Percentiles rank a stretch among this genome's conserved stretches.
These are phyloP conservation scores for Camponotus fellah DNA, from an alignment of 2,888 invertebrate genomes.

Conservation along the genomic window DNA sequence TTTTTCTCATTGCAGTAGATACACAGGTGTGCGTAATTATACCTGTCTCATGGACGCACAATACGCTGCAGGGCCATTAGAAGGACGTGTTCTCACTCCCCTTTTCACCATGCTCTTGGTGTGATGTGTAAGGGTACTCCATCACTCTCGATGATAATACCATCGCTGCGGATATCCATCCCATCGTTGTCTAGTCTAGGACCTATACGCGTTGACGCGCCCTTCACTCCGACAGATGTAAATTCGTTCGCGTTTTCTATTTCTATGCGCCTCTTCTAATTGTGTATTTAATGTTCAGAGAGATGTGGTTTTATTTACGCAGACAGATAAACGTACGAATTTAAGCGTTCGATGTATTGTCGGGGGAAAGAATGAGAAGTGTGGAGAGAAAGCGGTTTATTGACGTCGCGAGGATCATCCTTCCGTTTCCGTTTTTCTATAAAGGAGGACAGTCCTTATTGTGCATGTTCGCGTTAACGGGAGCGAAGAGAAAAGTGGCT, in stretches of 20 bases:
- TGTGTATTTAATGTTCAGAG: background rate
- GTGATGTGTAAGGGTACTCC: conserved; percentile 76
- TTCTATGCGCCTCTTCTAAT: background rate
- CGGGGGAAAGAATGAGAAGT: conserved; percentile 23
- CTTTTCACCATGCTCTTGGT: conserved; percentile 71
- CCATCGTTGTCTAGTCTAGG: conserved; percentile 73
- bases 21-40: conserved; percentile 75
- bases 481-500: conserved; percentile 49
- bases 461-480: conserved; percentile 43
- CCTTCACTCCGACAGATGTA: conserved; percentile 27
- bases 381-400: conserved; percentile 1
- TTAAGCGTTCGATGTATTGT: conserved; percentile 34
- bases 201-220: conserved; percentile 38
- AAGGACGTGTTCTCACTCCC: conserved; percentile 75
- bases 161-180: conserved; percentile 73
- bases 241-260: conserved; percentile 14
- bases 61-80: conserved; percentile 58
- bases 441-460: conserved; percentile 55
- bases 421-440: conserved; percentile 43
- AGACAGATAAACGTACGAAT: conserved; percentile 48
- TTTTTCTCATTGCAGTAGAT: conserved; percentile 48
- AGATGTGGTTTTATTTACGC: conserved; percentile 30
- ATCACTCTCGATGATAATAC: conserved; percentile 77
- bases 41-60: conserved; percentile 66
- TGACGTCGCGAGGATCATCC: conserved; percentile 58